phyloP scores from a whole-genome alignment of 2,888 invertebrate genomes.

The Pycnomerus fuliginosus region DNA sequence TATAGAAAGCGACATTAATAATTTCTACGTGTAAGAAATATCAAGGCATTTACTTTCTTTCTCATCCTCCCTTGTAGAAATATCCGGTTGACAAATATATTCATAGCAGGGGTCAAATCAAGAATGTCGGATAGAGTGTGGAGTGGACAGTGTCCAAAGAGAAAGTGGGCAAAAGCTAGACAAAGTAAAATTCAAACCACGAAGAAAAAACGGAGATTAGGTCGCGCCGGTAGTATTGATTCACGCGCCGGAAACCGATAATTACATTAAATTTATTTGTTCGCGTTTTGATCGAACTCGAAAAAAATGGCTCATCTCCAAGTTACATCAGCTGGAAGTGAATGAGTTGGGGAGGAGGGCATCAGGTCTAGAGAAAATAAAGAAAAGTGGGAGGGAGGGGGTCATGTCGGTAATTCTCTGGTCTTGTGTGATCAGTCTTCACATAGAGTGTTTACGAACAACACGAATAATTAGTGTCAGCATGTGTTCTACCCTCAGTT shows the following conservation, averaged over 20 bases:
- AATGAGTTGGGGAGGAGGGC: conserved; percentile 34
- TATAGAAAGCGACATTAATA: too few relatives aligned
- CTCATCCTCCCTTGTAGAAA: too few relatives aligned
- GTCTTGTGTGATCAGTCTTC: conserved; percentile 36
- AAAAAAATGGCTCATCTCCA: conserved; percentile 6
- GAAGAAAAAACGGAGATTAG: conserved; percentile 16
- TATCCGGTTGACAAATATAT: conserved; percentile 15
- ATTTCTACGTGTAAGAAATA: too few relatives aligned
- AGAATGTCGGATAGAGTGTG: conserved; percentile 22
- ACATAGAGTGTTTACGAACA: conserved; percentile 35
- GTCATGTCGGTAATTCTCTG: conserved; percentile 35
- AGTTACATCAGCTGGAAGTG: conserved; percentile 29
- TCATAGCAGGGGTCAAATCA: conserved; percentile 21
- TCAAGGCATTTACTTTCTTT: too few relatives aligned
- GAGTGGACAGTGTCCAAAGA: conserved; percentile 22
- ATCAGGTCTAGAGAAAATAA: conserved; percentile 37
- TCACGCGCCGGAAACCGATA: conserved; percentile 14
- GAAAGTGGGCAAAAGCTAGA: conserved; percentile 24
- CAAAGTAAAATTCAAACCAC: conserved; percentile 18
- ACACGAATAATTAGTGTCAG: conserved; percentile 29
- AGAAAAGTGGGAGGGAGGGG: conserved; percentile 37
- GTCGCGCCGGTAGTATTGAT: conserved; percentile 15
- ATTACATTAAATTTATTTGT: conserved; percentile 16
- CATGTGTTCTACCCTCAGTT: conserved; percentile 24
- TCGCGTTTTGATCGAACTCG: neutral